Evolutionary conservation across 2,888 invertebrate genomes (phyloP).

Genomic region (Dexiosoma caninum): DNA sequence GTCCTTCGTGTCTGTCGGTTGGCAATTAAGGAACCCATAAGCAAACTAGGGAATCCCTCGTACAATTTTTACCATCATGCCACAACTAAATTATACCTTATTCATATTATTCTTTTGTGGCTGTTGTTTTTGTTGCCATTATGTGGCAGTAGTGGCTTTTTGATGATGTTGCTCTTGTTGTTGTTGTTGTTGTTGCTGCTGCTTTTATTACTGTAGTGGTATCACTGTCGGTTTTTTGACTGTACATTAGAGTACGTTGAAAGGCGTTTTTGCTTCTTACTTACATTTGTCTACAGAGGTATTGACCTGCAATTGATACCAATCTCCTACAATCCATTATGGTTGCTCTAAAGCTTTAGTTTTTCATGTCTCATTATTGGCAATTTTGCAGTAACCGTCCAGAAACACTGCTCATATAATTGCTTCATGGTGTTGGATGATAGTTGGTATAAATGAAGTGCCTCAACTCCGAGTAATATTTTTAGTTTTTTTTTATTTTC

Average conservation of each 20-base stretch:
- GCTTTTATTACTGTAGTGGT: too few relatives aligned
- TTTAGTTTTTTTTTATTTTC: constrained; percentile 4
- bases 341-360: constrained; percentile 71
- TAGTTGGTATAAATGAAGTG: constrained; percentile 26
- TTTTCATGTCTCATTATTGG: constrained; percentile 76
- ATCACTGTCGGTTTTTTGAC: too few relatives aligned
- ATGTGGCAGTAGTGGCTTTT: constrained; percentile 25
- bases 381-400: constrained; percentile 70
- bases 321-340: constrained; percentile 75
- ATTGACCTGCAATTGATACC: constrained; percentile 77
- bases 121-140: constrained; percentile 17
- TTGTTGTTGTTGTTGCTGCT: neutral
- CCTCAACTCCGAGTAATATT: constrained; percentile 15
- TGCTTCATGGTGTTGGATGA: constrained; percentile 50
- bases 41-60: constrained; percentile 75
- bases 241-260: constrained; percentile 53
- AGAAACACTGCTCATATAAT: constrained; percentile 55
- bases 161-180: constrained; percentile 21
- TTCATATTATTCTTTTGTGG: constrained; percentile 41
- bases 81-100: constrained; percentile 61
- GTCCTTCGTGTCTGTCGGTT: constrained; percentile 52
- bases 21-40: constrained; percentile 64
- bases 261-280: constrained; percentile 60
- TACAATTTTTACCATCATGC: constrained; percentile 42
- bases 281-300: constrained; percentile 65